Conservation (phyloP, 2,888 invertebrate genomes). For the Epinotia bilunana region DNA sequence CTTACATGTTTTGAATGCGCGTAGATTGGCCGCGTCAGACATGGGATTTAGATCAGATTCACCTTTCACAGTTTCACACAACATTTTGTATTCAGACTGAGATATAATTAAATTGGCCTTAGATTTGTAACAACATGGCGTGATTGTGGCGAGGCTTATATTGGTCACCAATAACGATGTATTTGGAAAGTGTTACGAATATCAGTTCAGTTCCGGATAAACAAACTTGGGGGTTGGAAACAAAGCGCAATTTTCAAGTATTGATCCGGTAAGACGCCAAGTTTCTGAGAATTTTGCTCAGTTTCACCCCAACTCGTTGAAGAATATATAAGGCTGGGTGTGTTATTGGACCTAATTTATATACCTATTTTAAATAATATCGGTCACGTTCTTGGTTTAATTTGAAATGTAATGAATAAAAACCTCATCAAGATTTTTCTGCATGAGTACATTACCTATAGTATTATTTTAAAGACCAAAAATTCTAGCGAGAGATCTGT, state of each 20-base stretch:
- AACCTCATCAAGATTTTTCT: neutral
- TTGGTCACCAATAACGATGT: neutral
- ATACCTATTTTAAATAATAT: neutral
- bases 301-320: constrained; percentile 26
- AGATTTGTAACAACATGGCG: neutral
- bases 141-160: neutral
- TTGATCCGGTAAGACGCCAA: constrained; percentile 32
- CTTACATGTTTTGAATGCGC: no score
- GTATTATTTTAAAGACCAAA: neutral
- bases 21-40: no score
- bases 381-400: neutral
- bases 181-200: neutral
- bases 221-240: constrained; percentile 36
- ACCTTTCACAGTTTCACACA: neutral
- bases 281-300: constrained; percentile 19
- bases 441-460: neutral
- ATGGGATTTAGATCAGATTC: no score
- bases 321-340: constrained; percentile 22
- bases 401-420: neutral
- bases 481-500: neutral
- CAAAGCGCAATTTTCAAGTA: constrained; percentile 41
- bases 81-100: neutral
- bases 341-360: constrained; percentile 14
- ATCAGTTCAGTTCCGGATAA: constrained; percentile 30
- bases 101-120: neutral